Conservation (phyloP, 2,113 vertebrate species). For the Psittacula cyanocephala region DNA sequence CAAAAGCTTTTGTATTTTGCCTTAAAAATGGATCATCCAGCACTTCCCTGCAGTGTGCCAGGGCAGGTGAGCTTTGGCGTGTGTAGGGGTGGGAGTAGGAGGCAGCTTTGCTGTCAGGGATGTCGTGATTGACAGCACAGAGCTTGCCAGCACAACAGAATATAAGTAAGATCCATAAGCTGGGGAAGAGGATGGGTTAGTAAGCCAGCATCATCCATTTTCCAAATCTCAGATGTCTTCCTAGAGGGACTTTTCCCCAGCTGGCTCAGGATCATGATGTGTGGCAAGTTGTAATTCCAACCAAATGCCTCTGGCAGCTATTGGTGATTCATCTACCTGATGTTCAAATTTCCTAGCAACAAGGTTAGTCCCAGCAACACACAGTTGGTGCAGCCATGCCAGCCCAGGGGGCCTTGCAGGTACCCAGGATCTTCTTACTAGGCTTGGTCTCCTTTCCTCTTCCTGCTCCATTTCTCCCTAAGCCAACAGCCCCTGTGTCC, state of each 20-base stretch:
- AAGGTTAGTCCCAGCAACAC: background rate
- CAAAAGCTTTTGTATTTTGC: background rate
- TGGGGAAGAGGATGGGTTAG: background rate
- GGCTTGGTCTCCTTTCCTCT: background rate
- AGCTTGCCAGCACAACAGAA: background rate
- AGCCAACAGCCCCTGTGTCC: accelerated
- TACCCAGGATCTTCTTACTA: background rate
- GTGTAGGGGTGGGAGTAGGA: background rate
- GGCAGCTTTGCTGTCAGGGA: background rate
- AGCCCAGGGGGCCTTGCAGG: background rate
- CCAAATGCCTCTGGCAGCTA: background rate
- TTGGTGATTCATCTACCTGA: background rate
- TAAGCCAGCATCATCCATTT: background rate
- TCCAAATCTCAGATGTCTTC: background rate
- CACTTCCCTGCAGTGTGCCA: background rate
- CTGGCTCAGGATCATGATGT: accelerated
- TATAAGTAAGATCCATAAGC: background rate
- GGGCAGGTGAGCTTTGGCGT: background rate
- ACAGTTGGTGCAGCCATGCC: accelerated
- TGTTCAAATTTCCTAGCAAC: background rate
- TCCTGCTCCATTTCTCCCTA: background rate
- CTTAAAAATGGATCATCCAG: background rate
- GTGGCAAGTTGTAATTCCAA: background rate
- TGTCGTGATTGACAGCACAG: background rate
- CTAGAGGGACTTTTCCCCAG: background rate